Base-by-base conservation (phyloP, 2,797 vertebrate genomes). In the Bovichtus diacanthus region DNA sequence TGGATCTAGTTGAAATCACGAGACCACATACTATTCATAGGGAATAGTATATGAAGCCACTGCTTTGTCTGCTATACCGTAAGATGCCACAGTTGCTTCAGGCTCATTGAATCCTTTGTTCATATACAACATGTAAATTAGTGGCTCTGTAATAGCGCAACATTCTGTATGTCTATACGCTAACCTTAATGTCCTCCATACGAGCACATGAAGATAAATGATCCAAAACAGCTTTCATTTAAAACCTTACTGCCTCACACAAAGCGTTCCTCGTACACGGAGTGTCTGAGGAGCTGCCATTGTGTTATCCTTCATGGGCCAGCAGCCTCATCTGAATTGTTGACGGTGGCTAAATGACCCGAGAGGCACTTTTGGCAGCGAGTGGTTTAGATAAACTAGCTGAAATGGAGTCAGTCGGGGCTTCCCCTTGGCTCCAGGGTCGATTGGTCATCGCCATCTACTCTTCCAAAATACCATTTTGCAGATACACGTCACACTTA, bases 321-420 rank as follows among this genome's bases (percentile, higher is more conserved):
- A 77, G 82, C 71, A 82, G 74, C 65, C 70, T 83, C 78, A 86
- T 87, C 70, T 80, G 66, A 87, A 79, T 86, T 92, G 88, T 88
- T 93, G 90, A 90, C 87, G 87, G 85, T 78, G 85, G 84, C 65
- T 86, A 90, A 93, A 91, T 90, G 83, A 90, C 89, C 88, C 81
- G 54, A 79, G 87, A 84, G 81, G 65, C 76, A 80, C 83, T 89
- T 78, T 80, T 82, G 80, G 78, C 81, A 88, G 83, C 23, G 34
- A 87, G 86, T 51, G 51, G 58, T 78, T 87, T 72, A 85, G 83
- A 92, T 85, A 87, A 92, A 91, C 72, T 67, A 80, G 54, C 79
- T 83, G 74, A 81, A 86, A 89, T 82, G 51, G 84, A 90, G 85
- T 77, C 83, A 87, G 68, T 74, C 46, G 69, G 56, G 67, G 73